These are phyloP conservation scores for Deroptyus accipitrinus DNA, from an alignment of 2,113 vertebrate species.

Conservation along the genomic window DNA sequence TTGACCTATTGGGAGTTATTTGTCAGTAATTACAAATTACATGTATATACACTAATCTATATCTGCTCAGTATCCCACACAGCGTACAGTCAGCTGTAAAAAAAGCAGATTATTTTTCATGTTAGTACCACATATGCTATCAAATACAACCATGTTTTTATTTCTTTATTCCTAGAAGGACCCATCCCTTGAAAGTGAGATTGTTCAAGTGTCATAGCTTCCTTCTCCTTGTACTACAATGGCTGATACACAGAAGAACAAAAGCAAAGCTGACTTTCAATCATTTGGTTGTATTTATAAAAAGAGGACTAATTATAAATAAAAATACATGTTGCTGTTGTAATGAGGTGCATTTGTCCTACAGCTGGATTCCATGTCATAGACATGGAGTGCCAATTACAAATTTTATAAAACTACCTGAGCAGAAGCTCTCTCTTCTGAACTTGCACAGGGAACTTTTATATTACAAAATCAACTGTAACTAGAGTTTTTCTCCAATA, in stretches of 20 bases:
- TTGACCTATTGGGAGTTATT: not conserved
- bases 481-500: not conserved
- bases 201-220: not conserved
- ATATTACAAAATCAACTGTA: not conserved
- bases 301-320: not conserved
- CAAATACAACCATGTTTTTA: not conserved
- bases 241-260: not conserved
- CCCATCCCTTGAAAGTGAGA: not conserved
- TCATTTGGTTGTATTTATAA: not conserved
- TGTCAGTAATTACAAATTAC: not conserved
- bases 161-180: not conserved
- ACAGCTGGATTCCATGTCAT: not conserved
- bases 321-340: not conserved
- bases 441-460: not conserved
- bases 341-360: not conserved
- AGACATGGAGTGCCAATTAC: not conserved
- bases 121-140: not conserved
- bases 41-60: not conserved
- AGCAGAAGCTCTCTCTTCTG: not conserved
- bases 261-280: not conserved
- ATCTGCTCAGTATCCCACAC: not conserved
- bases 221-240: not conserved
- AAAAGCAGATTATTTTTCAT: conserved; percentile 6
- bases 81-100: not conserved
- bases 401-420: not conserved